A percentile compares a stretch with the other conserved stretches of the same genome.
These are phyloP conservation scores for Vulpes ferrilata DNA, from an alignment of 2,113 vertebrate species.

Conservation along the genomic window DNA sequence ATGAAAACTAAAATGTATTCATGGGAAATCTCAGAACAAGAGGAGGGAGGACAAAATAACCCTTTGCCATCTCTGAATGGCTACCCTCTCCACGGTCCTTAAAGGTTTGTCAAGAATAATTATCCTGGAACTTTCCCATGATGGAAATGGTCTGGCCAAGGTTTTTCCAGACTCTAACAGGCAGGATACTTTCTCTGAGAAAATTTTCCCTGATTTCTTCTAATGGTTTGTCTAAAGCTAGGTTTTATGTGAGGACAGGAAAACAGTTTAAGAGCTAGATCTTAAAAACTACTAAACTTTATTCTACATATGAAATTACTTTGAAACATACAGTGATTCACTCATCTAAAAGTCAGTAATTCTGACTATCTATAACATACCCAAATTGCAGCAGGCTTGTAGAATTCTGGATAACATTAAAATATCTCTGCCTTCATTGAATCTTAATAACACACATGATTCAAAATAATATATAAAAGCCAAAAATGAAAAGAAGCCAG, in stretches of 20 bases:
- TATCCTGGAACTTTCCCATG: neutral
- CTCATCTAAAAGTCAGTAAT: neutral
- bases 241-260: neutral
- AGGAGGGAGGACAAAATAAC: neutral
- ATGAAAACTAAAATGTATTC: slow-evolving; percentile 25
- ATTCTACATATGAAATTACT: neutral
- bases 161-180: neutral
- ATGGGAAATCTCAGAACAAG: slow-evolving; percentile 7
- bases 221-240: neutral
- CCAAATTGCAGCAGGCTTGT: neutral
- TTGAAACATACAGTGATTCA: neutral
- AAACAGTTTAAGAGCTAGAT: neutral
- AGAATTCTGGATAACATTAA: neutral
- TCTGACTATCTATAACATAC: neutral
- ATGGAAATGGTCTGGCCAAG: neutral
- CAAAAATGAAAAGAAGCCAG: neutral
- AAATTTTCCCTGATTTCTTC: neutral
- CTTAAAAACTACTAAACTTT: neutral
- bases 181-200: neutral
- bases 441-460: neutral
- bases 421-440: slow-evolving; percentile 29
- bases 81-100: neutral
- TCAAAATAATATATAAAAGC: neutral
- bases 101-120: neutral
- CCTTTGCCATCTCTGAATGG: neutral